Percentiles rank a stretch among this genome's conserved stretches.
Evolutionary conservation across 2,797 vertebrate genomes (phyloP).

Genomic region (Rousettus madagascariensis): DNA sequence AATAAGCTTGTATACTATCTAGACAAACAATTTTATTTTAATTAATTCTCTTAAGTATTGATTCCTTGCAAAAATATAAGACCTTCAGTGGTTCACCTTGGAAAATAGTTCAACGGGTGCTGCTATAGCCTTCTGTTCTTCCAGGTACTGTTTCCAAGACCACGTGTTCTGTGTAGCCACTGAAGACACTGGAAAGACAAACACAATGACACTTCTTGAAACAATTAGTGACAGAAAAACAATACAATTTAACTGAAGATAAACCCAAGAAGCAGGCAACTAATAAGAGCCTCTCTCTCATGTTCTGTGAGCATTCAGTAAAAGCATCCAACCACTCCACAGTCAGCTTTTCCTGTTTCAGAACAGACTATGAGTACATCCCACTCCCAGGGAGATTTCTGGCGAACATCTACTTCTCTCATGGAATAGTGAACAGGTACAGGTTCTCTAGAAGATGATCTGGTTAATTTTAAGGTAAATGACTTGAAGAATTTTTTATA

Average conservation of each 20-base stretch:
- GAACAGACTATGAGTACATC: background rate
- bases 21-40: background rate
- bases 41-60: background rate
- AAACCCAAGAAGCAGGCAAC: background rate
- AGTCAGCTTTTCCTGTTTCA: background rate
- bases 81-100: constrained; percentile 43
- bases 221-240: background rate
- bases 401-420: no score
- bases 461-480: background rate
- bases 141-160: constrained; percentile 61
- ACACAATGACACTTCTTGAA: background rate
- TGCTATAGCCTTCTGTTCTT: constrained; percentile 17
- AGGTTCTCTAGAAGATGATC: background rate
- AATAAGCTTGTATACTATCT: background rate
- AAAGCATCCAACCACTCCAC: background rate
- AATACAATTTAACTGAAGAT: background rate
- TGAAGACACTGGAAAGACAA: background rate
- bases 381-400: background rate
- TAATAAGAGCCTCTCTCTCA: background rate
- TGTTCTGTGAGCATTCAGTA: background rate
- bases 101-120: constrained; percentile 54
- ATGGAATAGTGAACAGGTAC: background rate
- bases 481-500: background rate
- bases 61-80: background rate
- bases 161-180: background rate